phyloP scores from a whole-genome alignment of 2,797 vertebrate species.

The Nyctibius grandis region DNA sequence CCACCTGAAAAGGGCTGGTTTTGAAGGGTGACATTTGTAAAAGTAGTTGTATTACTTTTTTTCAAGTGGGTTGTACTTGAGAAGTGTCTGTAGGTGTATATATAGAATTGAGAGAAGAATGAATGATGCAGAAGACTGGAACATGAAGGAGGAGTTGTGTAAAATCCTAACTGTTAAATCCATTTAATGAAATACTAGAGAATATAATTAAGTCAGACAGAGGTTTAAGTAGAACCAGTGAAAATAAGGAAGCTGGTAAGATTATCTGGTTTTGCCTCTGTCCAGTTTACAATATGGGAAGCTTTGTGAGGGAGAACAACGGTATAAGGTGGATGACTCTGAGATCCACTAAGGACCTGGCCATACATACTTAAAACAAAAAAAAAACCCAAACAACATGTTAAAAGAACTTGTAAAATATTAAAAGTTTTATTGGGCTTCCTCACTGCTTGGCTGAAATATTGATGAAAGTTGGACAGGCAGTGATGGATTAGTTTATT shows the following conservation, averaged over 20 bases:
- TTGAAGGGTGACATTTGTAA: neutral
- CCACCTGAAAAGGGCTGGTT: neutral
- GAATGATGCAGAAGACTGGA: neutral
- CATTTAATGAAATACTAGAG: neutral
- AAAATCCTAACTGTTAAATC: neutral
- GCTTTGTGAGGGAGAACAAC: neutral
- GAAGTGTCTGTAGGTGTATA: neutral
- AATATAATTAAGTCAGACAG: neutral
- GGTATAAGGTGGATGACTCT: neutral
- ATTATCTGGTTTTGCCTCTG: neutral
- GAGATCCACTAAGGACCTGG: neutral
- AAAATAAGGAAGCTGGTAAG: neutral
- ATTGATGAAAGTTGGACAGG: neutral
- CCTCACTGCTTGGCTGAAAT: neutral
- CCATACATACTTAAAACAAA: neutral
- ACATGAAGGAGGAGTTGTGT: neutral
- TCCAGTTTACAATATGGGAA: neutral
- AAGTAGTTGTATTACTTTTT: neutral
- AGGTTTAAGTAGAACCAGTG: neutral
- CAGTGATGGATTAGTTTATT: neutral
- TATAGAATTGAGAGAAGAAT: neutral
- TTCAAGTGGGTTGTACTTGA: neutral
- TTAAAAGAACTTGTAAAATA: neutral
- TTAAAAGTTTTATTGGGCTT: neutral
- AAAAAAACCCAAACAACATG: neutral